Base-by-base conservation (phyloP, 2,113 vertebrate genomes). In the Toxotes jaculatrix region DNA sequence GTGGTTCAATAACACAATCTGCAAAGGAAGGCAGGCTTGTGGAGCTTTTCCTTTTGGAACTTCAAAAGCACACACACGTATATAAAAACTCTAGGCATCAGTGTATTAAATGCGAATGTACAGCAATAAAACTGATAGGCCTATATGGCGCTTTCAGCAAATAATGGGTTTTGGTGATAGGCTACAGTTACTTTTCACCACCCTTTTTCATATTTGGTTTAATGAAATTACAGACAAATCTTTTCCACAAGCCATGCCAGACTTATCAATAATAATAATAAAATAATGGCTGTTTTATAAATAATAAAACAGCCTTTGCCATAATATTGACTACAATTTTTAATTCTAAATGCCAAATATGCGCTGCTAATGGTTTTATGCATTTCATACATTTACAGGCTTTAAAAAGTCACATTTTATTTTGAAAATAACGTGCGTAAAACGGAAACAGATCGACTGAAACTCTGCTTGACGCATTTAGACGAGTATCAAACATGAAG, bases 371-470 rank as follows among this genome's bases (percentile, higher is more conserved):
- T 51, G 17, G 19, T 21, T 64, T 32, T 23, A 16, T 47, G 38
- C 16, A 68, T 32, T 31, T 19, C 4, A 32, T 19, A 11, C 16
- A 36, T 78, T 38, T 43, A 1, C 21, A 5, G 6, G 7, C 5
- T 56, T 14, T 7, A 0, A 5, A 59, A 16, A 17, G 3, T 1
- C 5, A 7, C 9, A 3, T 73, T 88, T 91, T 91, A 91, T 84
- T 92, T 83, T 92, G 91, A 91, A 90, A 84, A 45, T 9, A 36
- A 63, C 43, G 51, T 21, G 32, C 47, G n/a, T 65, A 59, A 84
- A 83, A 82, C 88, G 91, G 88, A 92, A 91, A 60, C 65, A 2
- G 4, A 23, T 27, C 4, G 23, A n/a, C 31, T 40, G 38, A 51
- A 12, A 19, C 42, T 43, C 5, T 8, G 4, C 60, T 42, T 77